Conservation (phyloP, 30 jellyfish, hydroid and myxozoan genomes). For the Sanderia malayensis region DNA sequence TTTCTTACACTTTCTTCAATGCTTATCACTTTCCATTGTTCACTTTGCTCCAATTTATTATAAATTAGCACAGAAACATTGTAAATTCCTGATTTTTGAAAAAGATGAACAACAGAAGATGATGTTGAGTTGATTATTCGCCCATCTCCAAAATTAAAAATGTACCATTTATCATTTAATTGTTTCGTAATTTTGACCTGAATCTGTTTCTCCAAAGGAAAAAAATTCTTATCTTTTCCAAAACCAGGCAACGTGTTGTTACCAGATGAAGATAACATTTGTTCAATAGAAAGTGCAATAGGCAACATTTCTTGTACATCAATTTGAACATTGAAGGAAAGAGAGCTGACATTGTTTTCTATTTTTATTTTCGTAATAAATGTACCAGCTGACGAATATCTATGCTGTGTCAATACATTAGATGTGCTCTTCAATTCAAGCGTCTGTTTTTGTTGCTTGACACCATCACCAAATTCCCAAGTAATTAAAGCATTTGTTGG, state of each 20-base stretch:
- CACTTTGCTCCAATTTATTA: conserved; percentile 48
- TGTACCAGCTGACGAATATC: conserved; percentile 59
- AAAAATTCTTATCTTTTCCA: conserved; percentile 43
- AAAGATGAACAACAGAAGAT: conserved; percentile 18
- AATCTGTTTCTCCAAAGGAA: conserved; percentile 53
- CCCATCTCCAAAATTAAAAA: conserved; percentile 65
- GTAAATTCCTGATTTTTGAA: conserved; percentile 64
- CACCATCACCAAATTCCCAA: conserved; percentile 95
- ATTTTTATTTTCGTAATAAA: conserved; percentile 40
- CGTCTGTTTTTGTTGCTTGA: conserved; percentile 25
- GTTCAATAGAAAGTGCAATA: conserved; percentile 13
- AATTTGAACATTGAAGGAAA: conserved; percentile 32
- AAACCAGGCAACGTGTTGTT: conserved; percentile 37
- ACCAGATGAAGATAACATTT: conserved; percentile 1
- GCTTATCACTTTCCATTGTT: conserved; percentile 24
- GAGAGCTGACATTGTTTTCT: conserved; percentile 74
- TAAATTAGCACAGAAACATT: conserved; percentile 46
- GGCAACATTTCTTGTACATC: conserved; percentile 84
- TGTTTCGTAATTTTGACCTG: conserved; percentile 67
- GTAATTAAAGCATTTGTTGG: conserved; percentile 84
- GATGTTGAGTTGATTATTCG: conserved; percentile 17
- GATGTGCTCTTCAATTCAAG: conserved; percentile 23
- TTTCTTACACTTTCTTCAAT: conserved; percentile 54
- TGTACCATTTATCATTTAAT: conserved; percentile 63
- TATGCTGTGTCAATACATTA: conserved; percentile 27